Base-by-base conservation (phyloP, 1,140 invertebrate species). In the Phenacoccus solenopsis region DNA sequence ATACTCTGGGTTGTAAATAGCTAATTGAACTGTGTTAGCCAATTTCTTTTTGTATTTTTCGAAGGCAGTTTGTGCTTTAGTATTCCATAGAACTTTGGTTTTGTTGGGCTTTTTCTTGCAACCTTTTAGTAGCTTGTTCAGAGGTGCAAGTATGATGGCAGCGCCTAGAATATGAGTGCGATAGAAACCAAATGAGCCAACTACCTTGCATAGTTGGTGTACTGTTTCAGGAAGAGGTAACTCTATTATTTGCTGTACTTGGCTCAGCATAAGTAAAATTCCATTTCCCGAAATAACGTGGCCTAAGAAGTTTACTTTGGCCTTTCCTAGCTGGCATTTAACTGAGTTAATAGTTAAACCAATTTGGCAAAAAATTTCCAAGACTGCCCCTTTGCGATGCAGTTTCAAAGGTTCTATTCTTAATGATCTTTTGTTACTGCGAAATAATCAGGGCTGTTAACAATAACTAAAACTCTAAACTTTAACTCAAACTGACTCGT, bases 21-120 rank as follows among this genome's bases (percentile, higher is more conserved):
- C 9, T n/a, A 38, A n/a, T 10, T 10, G 32, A 38, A 10, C 9
- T n/a, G 32, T n/a, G n/a, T 38, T 38, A 10, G 9, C 32, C 32
- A 38, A 38, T 9, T 38, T 38, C n/a, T 38, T 9, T 73, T 73
- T 30, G 22, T 22, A 68, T 20, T 59, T 59, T 0, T 28, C 1
- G 16, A 28, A 74, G 35, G 22, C 75, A 9, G 76, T 69, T 0
- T 69, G 67, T 28, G 81, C 69, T 10, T 67, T 73, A 12, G 73
- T 16, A 73, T 81, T 82, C 71, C 76, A 78, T 22, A 75, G 59
- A 12, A 76, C 70, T 71, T 82, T 81, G 9, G 32, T 38, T 1
- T 69, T 57, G 9, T n/a, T 21, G 24, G 67, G 72, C 76, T 78
- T 13, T 72, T 35, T 21, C 38, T 21, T 4, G 79, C 77, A 70